Evolutionary conservation across 1,140 invertebrate species (phyloP), one percentile per base, ranked within the genome.

Genomic region (Drosophila eugracilis): DNA sequence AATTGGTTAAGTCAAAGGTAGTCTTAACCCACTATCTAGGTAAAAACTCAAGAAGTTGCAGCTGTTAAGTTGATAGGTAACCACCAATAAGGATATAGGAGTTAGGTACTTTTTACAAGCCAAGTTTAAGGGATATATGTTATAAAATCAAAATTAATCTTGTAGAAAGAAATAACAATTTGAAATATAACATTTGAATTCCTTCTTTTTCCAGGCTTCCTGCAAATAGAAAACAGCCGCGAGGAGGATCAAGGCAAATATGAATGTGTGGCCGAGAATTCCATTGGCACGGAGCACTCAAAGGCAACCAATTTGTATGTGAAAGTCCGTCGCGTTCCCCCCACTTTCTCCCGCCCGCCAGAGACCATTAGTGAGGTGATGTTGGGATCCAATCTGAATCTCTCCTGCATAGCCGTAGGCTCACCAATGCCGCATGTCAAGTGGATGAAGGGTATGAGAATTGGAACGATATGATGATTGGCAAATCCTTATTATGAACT

Each of bases 351-450:
- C 3, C 96, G 97, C 37, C 96, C 96, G 36, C 97, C 98, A 14
- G 95, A 97, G 22, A 90, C 94, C 7, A 91, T 95, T 17, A 96
- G 94, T 49, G 97, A 98, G 91, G 97, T 99, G 22, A 97, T 97
- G 95, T 93, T 98, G 12, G 97, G 97, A 5, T 95, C 95, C 0
- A 95, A 95, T 80, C 92, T 99, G 42, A 99, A 98, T 91, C 92
- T 99, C 42, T 98, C 97, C 36, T 99, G 99, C 91, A 97, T 99
- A 10, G 99, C 98, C 12, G 96, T 97, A 5, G 98, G 99, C 0
- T 97, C 98, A 0, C 99, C 99, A 0, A 99, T 99, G 97, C 99
- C 99, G 0, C 96, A 95, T 78, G 98, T 99, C 44, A 98, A 97
- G 92, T 99, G 98, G 98, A 94, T 96, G 58, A 96, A 97, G 92